Percentiles rank a stretch among this genome's conserved stretches.
These are phyloP conservation scores for Psilopsiagon aurifrons DNA, from an alignment of 2,113 vertebrate species.

Conservation along the genomic window DNA sequence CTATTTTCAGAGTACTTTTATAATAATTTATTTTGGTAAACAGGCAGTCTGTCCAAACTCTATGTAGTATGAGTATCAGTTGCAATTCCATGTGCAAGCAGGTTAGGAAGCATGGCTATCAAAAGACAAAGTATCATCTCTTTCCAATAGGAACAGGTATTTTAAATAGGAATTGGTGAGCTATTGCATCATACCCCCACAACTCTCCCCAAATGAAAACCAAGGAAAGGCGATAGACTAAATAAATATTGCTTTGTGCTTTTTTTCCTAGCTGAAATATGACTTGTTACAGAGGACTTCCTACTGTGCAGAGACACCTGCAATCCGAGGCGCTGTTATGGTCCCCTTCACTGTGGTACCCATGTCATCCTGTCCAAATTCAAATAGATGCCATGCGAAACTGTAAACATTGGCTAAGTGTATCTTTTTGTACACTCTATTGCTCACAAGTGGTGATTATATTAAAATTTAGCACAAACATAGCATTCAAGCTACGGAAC, in stretches of 20 bases:
- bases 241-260: background rate
- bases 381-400: background rate
- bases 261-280: background rate
- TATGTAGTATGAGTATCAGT: background rate
- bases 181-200: background rate
- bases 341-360: background rate
- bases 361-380: background rate
- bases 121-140: background rate
- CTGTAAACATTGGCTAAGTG: background rate
- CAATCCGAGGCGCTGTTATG: rapidly evolving
- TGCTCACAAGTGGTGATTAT: background rate
- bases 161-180: background rate
- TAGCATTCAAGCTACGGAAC: background rate
- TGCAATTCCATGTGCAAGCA: background rate
- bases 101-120: background rate
- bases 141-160: background rate
- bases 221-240: background rate
- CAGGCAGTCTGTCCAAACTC: background rate
- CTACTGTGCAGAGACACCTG: background rate
- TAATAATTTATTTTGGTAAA: background rate
- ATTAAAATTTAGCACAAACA: background rate
- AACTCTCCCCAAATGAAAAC: background rate
- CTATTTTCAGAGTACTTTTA: background rate
- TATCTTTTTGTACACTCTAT: background rate
- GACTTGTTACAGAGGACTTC: background rate